Evolutionary conservation across 1,140 invertebrate species (phyloP), one percentile per base, ranked within the genome.

Genomic region (Choristoneura fumiferana): DNA sequence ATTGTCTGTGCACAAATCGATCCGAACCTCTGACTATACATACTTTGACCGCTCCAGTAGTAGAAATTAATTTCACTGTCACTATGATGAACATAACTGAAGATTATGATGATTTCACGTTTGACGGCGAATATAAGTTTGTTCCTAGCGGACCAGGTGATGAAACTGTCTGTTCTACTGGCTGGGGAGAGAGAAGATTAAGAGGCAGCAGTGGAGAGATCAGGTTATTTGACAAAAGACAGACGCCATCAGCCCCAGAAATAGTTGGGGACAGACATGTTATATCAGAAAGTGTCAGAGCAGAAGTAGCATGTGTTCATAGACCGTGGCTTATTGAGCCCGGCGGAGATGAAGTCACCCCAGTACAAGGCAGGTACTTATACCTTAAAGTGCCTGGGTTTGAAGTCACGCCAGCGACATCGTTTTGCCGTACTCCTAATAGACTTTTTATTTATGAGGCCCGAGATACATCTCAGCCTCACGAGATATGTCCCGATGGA

Each of bases 51-150:
- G 92, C 93, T 0, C 91, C 91, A 37, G 91, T 92, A 54, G 91
- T 95, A 1, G 94, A 94, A 76, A 90, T 95, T 0, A 93, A 92
- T 66, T 96, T 96, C 76, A 91, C 91, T 0, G 92, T 96, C 1
- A 93, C 92, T 0, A 91, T 93, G 67, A 96, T 96, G 95, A 95
- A 94, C 78, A 94, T 95, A 18, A 94, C 93, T 8, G 94, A 96
- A 79, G 95, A 96, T 85, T 95, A 94, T 67, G 91, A 92, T 36
- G 93, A 95, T 80, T 96, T 95, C 80, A 92, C 92, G 66, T 96
- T 96, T 82, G 95, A 96, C 73, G 95, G 94, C 0, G 92, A 93
- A 67, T 96, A 94, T 72, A 93, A 95, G 81, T 95, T 95, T 78
- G 76, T 94, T 34, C 82, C 92, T 0, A 85, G 87, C 36, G 87